These are phyloP conservation scores for Lepidochrysops patricia DNA, from an alignment of 2,888 invertebrate genomes.

Conservation along the genomic window DNA sequence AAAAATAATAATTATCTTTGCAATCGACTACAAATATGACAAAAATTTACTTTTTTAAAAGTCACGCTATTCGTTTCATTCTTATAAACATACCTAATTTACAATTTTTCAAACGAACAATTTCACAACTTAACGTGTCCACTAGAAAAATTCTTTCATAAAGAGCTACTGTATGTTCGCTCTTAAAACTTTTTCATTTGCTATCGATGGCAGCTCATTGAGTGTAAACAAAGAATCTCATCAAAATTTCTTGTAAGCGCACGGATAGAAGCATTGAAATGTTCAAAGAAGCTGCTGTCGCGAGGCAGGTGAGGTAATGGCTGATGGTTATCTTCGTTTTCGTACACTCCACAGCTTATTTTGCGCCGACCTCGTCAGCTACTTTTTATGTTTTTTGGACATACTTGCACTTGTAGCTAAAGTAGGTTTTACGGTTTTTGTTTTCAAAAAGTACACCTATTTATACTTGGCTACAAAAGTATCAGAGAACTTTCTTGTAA, in stretches of 20 bases:
- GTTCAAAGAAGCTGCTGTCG: conserved; percentile 16
- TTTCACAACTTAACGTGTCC: too few species aligned
- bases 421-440: too few species aligned
- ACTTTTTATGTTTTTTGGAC: conserved; percentile 7
- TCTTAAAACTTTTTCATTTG: not conserved
- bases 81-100: too few species aligned
- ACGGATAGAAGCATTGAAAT: conserved; percentile 18
- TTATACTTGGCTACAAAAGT: not conserved
- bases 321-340: conserved; percentile 49
- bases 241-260: conserved; percentile 11
- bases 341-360: conserved; percentile 26
- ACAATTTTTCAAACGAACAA: too few species aligned
- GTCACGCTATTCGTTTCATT: too few species aligned
- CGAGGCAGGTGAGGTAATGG: conserved; percentile 44
- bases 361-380: conserved; percentile 7
- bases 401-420: not conserved
- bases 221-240: not conserved
- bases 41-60: too few species aligned
- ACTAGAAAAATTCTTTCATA: too few species aligned
- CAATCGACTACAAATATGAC: too few species aligned
- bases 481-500: too few species aligned
- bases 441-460: not conserved
- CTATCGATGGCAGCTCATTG: conserved; percentile 6
- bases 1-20: too few species aligned
- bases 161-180: not conserved